Percentiles rank a stretch among this genome's conserved stretches.
phyloP scores from a whole-genome alignment of 1,140 invertebrate genomes.

The honey bee (Apis mellifera) region DNA sequence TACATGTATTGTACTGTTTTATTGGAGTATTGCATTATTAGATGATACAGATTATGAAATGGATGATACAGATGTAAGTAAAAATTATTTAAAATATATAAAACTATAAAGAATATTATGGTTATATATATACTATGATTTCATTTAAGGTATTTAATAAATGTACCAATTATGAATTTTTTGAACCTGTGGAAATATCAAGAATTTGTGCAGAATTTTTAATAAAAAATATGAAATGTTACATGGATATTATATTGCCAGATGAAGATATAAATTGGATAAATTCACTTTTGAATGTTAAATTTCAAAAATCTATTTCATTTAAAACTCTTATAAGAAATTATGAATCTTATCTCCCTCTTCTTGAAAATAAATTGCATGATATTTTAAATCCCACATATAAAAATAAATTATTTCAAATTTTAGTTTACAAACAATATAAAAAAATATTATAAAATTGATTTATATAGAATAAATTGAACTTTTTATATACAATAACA shows the following conservation, averaged over 20 bases:
- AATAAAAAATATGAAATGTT: conserved; percentile 42
- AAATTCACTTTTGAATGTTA: conserved; percentile 52
- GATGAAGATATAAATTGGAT: conserved; percentile 45
- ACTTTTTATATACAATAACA: background rate
- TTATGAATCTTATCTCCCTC: conserved; percentile 59
- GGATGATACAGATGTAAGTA: conserved; percentile 74
- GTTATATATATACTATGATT: conserved; percentile 37
- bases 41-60: conserved; percentile 69
- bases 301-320: conserved; percentile 45
- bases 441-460: background rate
- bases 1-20: conserved; percentile 63
- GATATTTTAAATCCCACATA: conserved; percentile 69
- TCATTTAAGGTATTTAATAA: conserved; percentile 76
- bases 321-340: conserved; percentile 54
- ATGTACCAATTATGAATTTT: conserved; percentile 72
- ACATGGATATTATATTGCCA: conserved; percentile 47
- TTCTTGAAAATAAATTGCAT: conserved; percentile 52
- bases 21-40: conserved; percentile 68
- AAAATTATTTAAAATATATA: background rate
- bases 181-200: conserved; percentile 69
- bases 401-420: conserved; percentile 69
- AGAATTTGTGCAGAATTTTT: conserved; percentile 57
- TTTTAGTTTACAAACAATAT: conserved; percentile 62
- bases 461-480: conserved; percentile 8
- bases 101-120: background rate